Evolutionary conservation across 2,113 vertebrate genomes (phyloP).

Genomic region (Bujurquina vittata): DNA sequence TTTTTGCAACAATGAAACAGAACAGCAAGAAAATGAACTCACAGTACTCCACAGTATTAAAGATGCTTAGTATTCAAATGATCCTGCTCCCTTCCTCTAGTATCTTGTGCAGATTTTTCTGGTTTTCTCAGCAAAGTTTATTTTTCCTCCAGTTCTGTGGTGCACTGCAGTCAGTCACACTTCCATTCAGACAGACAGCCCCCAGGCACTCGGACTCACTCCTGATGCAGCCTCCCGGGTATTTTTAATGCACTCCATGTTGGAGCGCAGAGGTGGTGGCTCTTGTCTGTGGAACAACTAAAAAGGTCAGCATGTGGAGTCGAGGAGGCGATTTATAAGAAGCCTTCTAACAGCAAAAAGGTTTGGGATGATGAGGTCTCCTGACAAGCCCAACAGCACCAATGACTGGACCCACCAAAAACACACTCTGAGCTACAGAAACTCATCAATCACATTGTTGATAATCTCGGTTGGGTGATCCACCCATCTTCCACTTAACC

Average conservation of each 20-base stretch:
- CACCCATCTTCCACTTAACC: too few relatives aligned
- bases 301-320: neutral
- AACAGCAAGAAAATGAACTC: too few relatives aligned
- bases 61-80: neutral
- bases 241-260: neutral
- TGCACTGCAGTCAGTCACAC: neutral
- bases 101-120: neutral
- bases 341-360: neutral
- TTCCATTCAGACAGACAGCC: neutral
- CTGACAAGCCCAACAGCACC: too few relatives aligned
- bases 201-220: neutral
- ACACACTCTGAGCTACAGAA: too few relatives aligned
- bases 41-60: too few relatives aligned
- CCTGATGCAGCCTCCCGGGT: neutral
- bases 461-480: too few relatives aligned
- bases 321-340: neutral
- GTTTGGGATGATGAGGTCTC: too few relatives aligned
- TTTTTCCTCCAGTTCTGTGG: neutral
- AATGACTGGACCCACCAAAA: too few relatives aligned
- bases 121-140: neutral
- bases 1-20: neutral
- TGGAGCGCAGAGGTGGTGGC: neutral
- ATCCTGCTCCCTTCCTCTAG: neutral
- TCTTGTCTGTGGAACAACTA: neutral
- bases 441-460: too few relatives aligned